phyloP scores from a whole-genome alignment of 2,797 vertebrate species.

The Hoplostethus atlanticus region DNA sequence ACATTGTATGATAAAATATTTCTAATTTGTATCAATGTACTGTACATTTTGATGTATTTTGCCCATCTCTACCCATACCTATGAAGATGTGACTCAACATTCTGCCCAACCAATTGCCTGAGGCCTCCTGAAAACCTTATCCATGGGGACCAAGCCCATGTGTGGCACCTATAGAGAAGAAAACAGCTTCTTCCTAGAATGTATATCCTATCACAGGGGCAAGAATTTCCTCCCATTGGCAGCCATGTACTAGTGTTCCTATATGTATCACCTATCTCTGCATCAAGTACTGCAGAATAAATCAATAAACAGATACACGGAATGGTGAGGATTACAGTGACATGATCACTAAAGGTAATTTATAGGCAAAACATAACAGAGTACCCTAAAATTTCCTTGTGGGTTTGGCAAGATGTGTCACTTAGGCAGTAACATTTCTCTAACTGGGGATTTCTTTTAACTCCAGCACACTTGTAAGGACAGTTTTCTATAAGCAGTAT shows the following conservation, averaged over 20 bases:
- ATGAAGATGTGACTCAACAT: not conserved
- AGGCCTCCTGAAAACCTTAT: not conserved
- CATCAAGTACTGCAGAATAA: not conserved
- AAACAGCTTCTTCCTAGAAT: too few relatives aligned
- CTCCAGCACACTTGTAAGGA: not conserved
- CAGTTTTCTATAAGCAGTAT: not conserved
- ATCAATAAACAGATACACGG: not conserved
- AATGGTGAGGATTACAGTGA: not conserved
- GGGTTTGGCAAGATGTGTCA: conserved; percentile 1
- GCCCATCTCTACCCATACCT: too few relatives aligned
- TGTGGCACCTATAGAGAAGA: too few relatives aligned
- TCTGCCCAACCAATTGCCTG: conserved; percentile 15
- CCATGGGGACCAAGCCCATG: not conserved
- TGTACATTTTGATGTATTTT: too few relatives aligned
- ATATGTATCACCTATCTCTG: not conserved
- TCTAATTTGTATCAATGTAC: too few relatives aligned
- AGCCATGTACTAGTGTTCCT: not conserved
- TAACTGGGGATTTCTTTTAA: conserved; percentile 6
- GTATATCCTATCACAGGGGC: too few relatives aligned
- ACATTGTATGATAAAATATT: too few relatives aligned
- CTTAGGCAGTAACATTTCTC: not conserved
- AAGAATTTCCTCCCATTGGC: too few relatives aligned
- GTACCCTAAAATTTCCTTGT: too few relatives aligned
- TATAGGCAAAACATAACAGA: not conserved
- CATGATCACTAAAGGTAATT: not conserved